Conservation (phyloP, 2,113 vertebrate species). For the Campylomormyrus numenius region DNA sequence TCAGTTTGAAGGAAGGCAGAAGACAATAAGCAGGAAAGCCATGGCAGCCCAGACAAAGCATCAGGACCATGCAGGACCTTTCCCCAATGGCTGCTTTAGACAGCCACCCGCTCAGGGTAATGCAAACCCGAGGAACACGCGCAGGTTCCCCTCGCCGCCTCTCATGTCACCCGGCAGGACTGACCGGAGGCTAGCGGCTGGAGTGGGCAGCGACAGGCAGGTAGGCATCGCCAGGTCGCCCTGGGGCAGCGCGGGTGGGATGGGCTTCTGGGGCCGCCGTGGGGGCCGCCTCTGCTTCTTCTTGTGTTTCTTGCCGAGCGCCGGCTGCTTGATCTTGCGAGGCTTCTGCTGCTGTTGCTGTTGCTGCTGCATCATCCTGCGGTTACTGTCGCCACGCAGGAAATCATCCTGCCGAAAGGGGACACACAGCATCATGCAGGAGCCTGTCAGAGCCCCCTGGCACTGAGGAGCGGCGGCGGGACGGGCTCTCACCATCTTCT, state of each 20-base stretch:
- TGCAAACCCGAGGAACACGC: background rate
- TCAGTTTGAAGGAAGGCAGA: background rate
- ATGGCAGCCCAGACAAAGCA: background rate
- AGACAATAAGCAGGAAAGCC: background rate
- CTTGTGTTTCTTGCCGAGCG: constrained; percentile 99
- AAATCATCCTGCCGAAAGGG: constrained; percentile 63
- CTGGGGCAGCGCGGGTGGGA: constrained; percentile 92
- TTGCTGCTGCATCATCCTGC: constrained; percentile 84
- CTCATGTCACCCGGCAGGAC: constrained; percentile 25
- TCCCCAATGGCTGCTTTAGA: background rate
- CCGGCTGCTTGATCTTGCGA: constrained; percentile 96
- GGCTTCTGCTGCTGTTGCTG: constrained; percentile 59
- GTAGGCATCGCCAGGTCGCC: constrained; percentile 95
- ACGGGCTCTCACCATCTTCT: constrained; percentile 85
- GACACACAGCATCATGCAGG: background rate
- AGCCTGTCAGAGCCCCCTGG: background rate
- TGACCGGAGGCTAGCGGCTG: constrained; percentile 77
- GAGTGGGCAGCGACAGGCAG: constrained; percentile 81
- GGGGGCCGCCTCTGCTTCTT: constrained; percentile 91
- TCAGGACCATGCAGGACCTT: background rate
- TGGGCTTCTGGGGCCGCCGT: constrained; percentile 93
- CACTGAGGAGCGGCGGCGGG: background rate
- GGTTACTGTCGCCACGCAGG: constrained; percentile 87
- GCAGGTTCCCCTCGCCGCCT: background rate
- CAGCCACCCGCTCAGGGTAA: too few relatives aligned